These are phyloP conservation scores for Leptopterna dolabrata DNA, from an alignment of 2,888 invertebrate genomes.

Conservation along the genomic window DNA sequence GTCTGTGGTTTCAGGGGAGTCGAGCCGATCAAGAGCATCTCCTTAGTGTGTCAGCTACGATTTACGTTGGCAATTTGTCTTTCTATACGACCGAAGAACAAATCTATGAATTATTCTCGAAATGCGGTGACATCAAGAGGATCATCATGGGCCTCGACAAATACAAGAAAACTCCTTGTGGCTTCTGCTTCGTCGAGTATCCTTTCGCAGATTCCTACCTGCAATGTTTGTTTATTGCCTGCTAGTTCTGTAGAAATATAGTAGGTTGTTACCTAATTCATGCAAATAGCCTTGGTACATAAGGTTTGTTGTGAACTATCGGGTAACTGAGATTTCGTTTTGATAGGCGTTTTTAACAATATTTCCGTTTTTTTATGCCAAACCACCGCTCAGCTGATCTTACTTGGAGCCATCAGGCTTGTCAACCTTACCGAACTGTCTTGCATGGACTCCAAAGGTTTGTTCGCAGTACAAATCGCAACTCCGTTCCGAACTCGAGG, in stretches of 20 bases:
- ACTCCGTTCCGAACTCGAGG: no score
- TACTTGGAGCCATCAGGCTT: no score
- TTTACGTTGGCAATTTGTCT: conserved; percentile 97
- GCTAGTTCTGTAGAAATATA: neutral
- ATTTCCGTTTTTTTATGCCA: no score
- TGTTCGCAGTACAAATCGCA: no score
- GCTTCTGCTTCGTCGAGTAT: conserved; percentile 99
- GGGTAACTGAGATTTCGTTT: no score
- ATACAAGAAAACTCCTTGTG: conserved; percentile 98
- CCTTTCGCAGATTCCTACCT: conserved; percentile 60
- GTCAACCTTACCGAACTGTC: no score
- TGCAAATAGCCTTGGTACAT: neutral
- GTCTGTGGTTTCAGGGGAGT: conserved; percentile 82
- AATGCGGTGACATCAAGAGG: conserved; percentile 93
- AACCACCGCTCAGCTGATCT: no score
- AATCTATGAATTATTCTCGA: conserved; percentile 94
- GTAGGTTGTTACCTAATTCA: no score
- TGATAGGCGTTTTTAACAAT: no score
- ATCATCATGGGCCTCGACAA: conserved; percentile 98
- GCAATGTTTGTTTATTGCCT: no score
- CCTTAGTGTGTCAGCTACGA: conserved; percentile 79
- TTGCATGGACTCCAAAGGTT: no score
- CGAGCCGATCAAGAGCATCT: conserved; percentile 87
- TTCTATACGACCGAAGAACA: conserved; percentile 99
- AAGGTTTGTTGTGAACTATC: no score